Conservation (phyloP, 2,888 invertebrate genomes). For the Tenthredo scrophulariae region DNA sequence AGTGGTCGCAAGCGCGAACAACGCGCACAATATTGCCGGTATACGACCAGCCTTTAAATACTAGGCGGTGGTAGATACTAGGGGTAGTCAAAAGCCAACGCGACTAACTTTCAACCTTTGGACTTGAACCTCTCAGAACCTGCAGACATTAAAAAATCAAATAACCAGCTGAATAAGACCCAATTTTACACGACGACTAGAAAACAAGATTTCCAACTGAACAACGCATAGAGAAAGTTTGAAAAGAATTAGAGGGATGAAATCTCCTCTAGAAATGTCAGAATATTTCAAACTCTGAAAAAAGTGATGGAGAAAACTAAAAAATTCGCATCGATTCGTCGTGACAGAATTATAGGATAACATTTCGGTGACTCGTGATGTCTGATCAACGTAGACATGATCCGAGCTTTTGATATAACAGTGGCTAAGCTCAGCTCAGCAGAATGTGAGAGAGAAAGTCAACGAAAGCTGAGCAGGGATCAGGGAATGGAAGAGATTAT, state of each 20-base stretch:
- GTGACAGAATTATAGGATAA: too few species aligned
- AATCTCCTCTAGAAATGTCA: not conserved
- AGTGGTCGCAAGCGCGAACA: conserved; percentile 28
- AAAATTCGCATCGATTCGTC: too few species aligned
- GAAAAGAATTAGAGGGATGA: not conserved
- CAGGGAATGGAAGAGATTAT: conserved; percentile 62
- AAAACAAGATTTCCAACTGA: not conserved
- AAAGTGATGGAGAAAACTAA: not conserved
- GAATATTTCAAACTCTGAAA: not conserved
- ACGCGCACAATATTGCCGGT: conserved; percentile 10
- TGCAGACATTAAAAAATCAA: conserved; percentile 10
- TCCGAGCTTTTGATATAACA: not conserved
- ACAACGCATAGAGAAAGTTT: not conserved
- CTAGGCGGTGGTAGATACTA: not conserved
- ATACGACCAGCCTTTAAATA: conserved; percentile 30
- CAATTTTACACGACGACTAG: not conserved
- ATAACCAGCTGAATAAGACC: not conserved
- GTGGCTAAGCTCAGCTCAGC: not conserved
- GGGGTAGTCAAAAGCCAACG: conserved; percentile 7
- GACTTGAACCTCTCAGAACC: not conserved
- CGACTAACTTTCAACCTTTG: not conserved
- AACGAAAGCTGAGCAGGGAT: conserved; percentile 22
- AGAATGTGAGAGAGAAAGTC: conserved; percentile 52
- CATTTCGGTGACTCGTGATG: too few species aligned
- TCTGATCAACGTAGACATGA: not conserved